A percentile compares a stretch with the other conserved stretches of the same genome.
These are phyloP conservation scores for Sebastes goodei DNA, from an alignment of 2,797 vertebrate genomes.

Conservation along the genomic window DNA sequence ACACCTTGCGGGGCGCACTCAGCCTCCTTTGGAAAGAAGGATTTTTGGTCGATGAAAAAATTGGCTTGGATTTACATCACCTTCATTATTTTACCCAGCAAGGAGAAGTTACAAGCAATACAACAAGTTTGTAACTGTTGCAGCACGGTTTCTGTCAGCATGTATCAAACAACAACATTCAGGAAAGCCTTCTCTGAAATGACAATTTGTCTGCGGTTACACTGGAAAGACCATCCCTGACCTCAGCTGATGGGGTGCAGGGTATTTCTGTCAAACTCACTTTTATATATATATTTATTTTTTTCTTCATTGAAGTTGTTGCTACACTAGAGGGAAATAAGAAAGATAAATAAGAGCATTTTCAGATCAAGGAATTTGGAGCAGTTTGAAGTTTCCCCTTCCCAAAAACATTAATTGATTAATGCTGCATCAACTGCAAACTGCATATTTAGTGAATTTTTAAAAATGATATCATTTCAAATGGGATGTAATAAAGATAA, in stretches of 20 bases:
- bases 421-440: neutral
- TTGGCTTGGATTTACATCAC: constrained; percentile 63
- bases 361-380: neutral
- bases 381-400: neutral
- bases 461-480: neutral
- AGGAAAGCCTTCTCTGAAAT: constrained; percentile 26
- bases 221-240: constrained; percentile 1
- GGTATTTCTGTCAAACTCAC: constrained; percentile 5
- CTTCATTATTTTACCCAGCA: constrained; percentile 69
- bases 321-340: neutral
- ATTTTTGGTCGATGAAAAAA: constrained; percentile 55
- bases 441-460: neutral
- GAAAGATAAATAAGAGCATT: neutral
- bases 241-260: constrained; percentile 4
- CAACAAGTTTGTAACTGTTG: constrained; percentile 49
- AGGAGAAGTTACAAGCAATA: constrained; percentile 38
- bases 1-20: constrained; percentile 41
- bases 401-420: neutral
- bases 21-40: constrained; percentile 30
- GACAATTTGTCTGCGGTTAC: constrained; percentile 23
- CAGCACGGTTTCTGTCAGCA: constrained; percentile 37
- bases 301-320: neutral
- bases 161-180: constrained; percentile 5
- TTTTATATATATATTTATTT: neutral
- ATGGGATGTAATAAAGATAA: neutral